Percentiles rank a stretch among this genome's conserved stretches.
phyloP scores from a whole-genome alignment of 2,113 vertebrate genomes.

The Morone saxatilis region DNA sequence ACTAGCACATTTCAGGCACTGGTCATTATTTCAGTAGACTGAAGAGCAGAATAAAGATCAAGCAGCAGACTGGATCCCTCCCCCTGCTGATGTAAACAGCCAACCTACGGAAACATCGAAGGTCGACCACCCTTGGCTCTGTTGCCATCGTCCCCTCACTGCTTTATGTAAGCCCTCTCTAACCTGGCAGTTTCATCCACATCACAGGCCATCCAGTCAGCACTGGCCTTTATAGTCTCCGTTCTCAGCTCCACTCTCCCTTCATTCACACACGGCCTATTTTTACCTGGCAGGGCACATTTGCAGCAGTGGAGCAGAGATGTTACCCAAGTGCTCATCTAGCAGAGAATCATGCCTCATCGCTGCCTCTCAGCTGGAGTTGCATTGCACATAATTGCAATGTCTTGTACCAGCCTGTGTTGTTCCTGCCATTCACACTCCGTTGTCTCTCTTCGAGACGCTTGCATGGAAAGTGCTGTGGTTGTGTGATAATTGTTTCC shows the following conservation, averaged over 20 bases:
- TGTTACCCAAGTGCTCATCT: not conserved
- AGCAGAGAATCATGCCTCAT: not conserved
- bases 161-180: conserved; percentile 56
- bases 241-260: conserved; percentile 11
- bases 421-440: not conserved
- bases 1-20: not conserved
- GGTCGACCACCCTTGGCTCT: conserved; percentile 27
- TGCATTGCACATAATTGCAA: not conserved
- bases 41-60: not conserved
- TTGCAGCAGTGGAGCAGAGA: conserved; percentile 4
- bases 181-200: conserved; percentile 57
- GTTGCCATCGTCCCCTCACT: conserved; percentile 13
- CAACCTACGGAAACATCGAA: not conserved
- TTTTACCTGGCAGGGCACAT: conserved; percentile 20
- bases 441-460: not conserved
- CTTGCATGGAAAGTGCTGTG: not conserved
- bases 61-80: too few species aligned
- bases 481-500: conserved; percentile 1
- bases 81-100: not conserved
- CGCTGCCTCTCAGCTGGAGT: conserved; percentile 2
- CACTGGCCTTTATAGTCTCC: conserved; percentile 23
- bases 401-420: conserved; percentile 1
- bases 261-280: not conserved
- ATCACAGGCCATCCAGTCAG: conserved; percentile 16
- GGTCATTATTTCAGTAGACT: not conserved